phyloP scores from a whole-genome alignment of 2,797 vertebrate genomes.

The Falco naumanni region DNA sequence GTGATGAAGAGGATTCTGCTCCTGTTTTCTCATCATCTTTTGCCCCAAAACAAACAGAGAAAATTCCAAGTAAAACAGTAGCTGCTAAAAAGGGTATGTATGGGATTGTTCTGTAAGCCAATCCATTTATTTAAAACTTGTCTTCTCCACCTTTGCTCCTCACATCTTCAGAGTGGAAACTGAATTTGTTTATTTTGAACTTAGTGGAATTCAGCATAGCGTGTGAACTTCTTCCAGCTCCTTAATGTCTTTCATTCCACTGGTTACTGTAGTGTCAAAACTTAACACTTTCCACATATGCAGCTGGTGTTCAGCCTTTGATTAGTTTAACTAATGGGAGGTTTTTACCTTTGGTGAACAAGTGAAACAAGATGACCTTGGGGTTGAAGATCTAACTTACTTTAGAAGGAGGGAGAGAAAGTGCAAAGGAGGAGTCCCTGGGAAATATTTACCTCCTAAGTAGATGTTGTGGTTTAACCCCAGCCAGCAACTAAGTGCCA shows the following conservation, averaged over 20 bases:
- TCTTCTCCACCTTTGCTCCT: not conserved
- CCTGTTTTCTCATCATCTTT: slow-evolving; percentile 88
- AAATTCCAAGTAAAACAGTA: slow-evolving; percentile 82
- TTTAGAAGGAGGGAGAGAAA: not conserved
- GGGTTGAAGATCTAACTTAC: not conserved
- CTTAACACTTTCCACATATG: fast-evolving
- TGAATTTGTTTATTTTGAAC: not conserved
- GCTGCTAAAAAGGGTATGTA: slow-evolving; percentile 90
- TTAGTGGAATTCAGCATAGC: not conserved
- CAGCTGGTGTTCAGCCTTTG: not conserved
- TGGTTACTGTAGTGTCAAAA: not conserved
- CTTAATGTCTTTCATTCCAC: not conserved
- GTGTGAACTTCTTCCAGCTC: not conserved
- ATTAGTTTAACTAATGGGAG: not conserved
- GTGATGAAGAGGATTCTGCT: slow-evolving; percentile 85
- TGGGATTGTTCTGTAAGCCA: not conserved
- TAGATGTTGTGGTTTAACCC: not conserved
- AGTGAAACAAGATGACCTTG: not conserved
- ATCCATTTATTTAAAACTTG: not conserved
- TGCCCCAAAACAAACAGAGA: slow-evolving; percentile 87
- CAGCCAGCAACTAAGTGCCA: not conserved
- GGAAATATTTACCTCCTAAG: not conserved
- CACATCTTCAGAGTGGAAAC: not conserved
- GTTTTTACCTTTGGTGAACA: not conserved
- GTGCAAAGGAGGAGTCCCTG: not conserved